These are phyloP conservation scores for Celastrina argiolus DNA, from an alignment of 2,888 invertebrate genomes.

Conservation along the genomic window DNA sequence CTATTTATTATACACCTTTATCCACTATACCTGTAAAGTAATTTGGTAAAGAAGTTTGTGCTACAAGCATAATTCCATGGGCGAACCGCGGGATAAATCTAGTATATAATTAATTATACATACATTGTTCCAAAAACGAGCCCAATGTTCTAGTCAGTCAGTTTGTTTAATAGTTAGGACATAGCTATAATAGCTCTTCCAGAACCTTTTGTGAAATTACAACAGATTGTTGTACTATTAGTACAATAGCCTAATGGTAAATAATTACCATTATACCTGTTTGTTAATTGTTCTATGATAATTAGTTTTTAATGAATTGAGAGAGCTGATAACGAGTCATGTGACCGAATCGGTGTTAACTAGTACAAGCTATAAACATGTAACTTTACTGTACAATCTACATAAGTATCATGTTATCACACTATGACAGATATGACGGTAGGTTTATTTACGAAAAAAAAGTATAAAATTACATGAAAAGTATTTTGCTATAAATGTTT, in stretches of 20 bases:
- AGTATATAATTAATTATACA: too few species aligned
- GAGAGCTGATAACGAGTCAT: conserved; percentile 4
- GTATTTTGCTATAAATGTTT: too few species aligned
- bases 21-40: too few species aligned
- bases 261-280: neutral
- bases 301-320: neutral
- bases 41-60: too few species aligned
- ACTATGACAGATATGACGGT: neutral
- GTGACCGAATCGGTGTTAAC: conserved; percentile 6
- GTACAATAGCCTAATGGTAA: neutral
- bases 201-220: neutral
- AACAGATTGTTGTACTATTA: neutral
- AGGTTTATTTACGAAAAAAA: too few species aligned
- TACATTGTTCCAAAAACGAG: too few species aligned
- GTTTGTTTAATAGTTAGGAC: too few species aligned
- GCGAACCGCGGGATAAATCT: too few species aligned
- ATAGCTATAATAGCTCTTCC: neutral
- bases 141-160: too few species aligned
- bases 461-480: too few species aligned
- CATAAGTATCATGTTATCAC: neutral
- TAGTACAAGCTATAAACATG: neutral
- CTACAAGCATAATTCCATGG: too few species aligned
- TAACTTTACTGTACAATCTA: neutral
- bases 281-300: neutral
- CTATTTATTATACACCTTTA: too few species aligned